Percentiles rank a stretch among this genome's conserved stretches.
Evolutionary conservation across 2,888 invertebrate genomes (phyloP).

Genomic region (Drosophila neonasuta): DNA sequence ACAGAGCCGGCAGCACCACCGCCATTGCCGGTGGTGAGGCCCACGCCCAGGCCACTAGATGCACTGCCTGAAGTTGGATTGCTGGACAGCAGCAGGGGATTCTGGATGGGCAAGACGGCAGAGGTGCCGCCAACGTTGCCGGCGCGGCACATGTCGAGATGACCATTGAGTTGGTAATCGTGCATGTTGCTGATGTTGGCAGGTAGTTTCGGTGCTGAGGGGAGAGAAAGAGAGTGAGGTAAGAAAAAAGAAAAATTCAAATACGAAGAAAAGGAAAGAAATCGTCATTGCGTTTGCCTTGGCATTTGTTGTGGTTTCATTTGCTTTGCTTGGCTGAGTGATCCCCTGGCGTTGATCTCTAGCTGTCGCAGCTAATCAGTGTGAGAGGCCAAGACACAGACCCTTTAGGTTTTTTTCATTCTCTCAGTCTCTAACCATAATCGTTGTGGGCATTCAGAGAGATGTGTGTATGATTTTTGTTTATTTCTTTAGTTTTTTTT

Average conservation of each 20-base stretch:
- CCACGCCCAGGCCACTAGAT: slow-evolving; percentile 52
- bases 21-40: slow-evolving; percentile 82
- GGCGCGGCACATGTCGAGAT: slow-evolving; percentile 80
- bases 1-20: slow-evolving; percentile 44
- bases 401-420: slow-evolving; percentile 11
- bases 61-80: slow-evolving; percentile 42
- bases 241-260: slow-evolving; percentile 17
- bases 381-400: slow-evolving; percentile 56
- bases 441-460: slow-evolving; percentile 45
- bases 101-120: slow-evolving; percentile 65
- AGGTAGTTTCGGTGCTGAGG: slow-evolving; percentile 86
- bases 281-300: slow-evolving; percentile 51
- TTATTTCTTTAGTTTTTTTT: slow-evolving; percentile 19
- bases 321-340: slow-evolving; percentile 50
- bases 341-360: slow-evolving; percentile 77
- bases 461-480: slow-evolving; percentile 13
- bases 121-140: slow-evolving; percentile 53
- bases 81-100: slow-evolving; percentile 71
- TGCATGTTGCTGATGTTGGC: slow-evolving; percentile 82
- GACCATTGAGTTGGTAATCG: slow-evolving; percentile 83
- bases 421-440: slow-evolving; percentile 32
- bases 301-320: slow-evolving; percentile 50
- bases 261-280: slow-evolving; percentile 37
- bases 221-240: background rate
- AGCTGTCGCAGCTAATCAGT: slow-evolving; percentile 80